Evolutionary conservation across 2,113 vertebrate genomes (phyloP).

Genomic region (Mormoops blainvillei): DNA sequence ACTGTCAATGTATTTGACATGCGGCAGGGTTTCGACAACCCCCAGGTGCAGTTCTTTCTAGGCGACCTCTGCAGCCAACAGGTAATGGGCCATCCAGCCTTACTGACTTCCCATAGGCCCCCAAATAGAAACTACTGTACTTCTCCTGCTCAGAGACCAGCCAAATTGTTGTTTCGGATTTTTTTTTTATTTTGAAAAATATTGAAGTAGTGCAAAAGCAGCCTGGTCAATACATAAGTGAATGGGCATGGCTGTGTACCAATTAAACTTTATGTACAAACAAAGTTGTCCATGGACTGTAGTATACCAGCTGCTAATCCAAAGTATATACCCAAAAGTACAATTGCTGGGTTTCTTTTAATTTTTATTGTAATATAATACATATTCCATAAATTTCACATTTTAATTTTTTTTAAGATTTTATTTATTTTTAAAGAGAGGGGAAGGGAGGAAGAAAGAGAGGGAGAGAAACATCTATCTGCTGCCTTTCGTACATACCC

Average conservation of each 20-base stretch:
- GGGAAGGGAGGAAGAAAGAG: too few species aligned
- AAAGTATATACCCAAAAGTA: not conserved
- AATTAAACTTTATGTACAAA: not conserved
- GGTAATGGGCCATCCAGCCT: slow-evolving; percentile 74
- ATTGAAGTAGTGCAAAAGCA: not conserved
- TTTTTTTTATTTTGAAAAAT: not conserved
- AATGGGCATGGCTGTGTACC: not conserved
- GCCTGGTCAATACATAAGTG: not conserved
- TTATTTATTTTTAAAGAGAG: too few species aligned
- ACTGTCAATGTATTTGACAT: slow-evolving; percentile 93
- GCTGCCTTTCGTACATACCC: too few species aligned
- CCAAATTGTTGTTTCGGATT: not conserved
- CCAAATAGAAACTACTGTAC: not conserved
- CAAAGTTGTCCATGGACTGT: not conserved
- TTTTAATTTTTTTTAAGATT: not conserved
- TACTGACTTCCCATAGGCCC: not conserved
- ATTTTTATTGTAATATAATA: not conserved
- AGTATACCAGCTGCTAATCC: not conserved
- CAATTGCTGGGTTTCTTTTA: not conserved
- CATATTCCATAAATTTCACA: not conserved
- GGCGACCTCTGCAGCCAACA: slow-evolving; percentile 93
- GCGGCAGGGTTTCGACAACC: slow-evolving; percentile 83
- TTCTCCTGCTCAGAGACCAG: not conserved
- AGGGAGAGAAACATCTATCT: too few species aligned
- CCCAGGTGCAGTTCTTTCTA: slow-evolving; percentile 86